A percentile compares a stretch with the other conserved stretches of the same genome.
Evolutionary conservation across 2,113 vertebrate genomes (phyloP).

Genomic region (Sula dactylatra): DNA sequence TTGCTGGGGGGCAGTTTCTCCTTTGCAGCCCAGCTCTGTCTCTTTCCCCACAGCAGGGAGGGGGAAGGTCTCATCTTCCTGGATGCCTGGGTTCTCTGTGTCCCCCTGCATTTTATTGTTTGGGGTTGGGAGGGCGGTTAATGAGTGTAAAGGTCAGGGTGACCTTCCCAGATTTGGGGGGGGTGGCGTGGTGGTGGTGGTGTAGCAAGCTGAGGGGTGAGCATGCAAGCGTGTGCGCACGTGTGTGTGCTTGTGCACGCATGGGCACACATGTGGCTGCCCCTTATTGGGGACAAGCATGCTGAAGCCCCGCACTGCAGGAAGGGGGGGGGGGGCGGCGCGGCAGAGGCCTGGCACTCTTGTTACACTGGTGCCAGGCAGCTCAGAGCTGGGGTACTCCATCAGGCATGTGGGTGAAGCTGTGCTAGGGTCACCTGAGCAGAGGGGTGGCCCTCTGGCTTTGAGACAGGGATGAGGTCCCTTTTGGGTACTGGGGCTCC

Average conservation of each 20-base stretch:
- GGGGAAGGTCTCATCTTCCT: background rate
- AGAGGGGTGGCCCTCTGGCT: background rate
- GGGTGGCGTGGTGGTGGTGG: no score
- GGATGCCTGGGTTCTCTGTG: background rate
- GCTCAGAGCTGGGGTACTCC: background rate
- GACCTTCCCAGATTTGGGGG: background rate
- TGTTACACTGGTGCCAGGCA: background rate
- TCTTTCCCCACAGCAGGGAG: no score
- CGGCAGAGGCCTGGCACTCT: background rate
- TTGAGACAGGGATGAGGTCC: background rate
- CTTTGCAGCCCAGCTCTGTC: background rate
- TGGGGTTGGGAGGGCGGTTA: background rate
- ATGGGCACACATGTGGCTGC: constrained; percentile 1
- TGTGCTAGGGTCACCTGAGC: background rate
- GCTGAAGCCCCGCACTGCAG: background rate
- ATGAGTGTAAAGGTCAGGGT: background rate
- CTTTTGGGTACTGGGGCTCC: background rate
- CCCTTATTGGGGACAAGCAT: background rate
- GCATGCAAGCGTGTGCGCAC: background rate
- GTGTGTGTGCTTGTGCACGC: background rate
- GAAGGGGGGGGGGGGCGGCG: background rate
- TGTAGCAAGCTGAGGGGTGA: background rate
- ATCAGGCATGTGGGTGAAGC: background rate
- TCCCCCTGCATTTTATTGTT: background rate
- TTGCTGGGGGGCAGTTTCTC: background rate